Evolutionary conservation across 2,797 vertebrate species (phyloP), one percentile per base, ranked within the genome.

Genomic region (Odontamblyopus lacepedii): DNA sequence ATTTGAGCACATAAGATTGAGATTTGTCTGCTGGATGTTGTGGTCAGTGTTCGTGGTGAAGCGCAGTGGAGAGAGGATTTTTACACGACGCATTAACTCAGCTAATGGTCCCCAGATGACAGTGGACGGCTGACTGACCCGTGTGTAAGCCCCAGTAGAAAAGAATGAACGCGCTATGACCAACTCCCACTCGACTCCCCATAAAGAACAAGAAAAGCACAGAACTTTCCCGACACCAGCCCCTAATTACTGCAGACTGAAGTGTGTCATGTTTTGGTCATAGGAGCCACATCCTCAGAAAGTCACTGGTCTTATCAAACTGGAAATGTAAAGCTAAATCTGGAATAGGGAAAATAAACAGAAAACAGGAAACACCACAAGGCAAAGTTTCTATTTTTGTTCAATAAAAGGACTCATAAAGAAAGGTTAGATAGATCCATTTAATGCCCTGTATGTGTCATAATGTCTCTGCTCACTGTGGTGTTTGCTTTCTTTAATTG

Each of bases 61-160:
- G 69, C 9, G 69, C 83, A 83, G 84, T 84, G 89, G 83, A 90
- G 84, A 89, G 89, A 89, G 85, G 83, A 89, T 89, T 89, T 86
- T 41, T 89, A 88, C 86, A 88, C 63, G 51, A 90, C n/a, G 83
- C 83, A 90, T 90, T 91, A 90, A 84, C 84, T 86, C 78, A 69
- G 68, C 85, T 90, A 91, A 92, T 91, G 82, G 89, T 77, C 83
- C 86, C 82, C 90, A 92, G 88, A 91, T 90, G 89, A 89, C 87
- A 82, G 83, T 84, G 77, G 71, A 78, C 67, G 56, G 67, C 51
- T 74, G 67, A 75, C 5, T 70, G 48, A 41, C 73, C 65, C 59
- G 70, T 64, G 27, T 75, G 59, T 73, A 69, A 53, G 32, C 44
- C 44, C 63, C 44, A 19, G 13, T 29, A 55, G 41, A 19, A 70